A percentile compares a stretch with the other conserved stretches of the same genome.
phyloP scores from a whole-genome alignment of 1,140 invertebrate species.

The Penaeus indicus region DNA sequence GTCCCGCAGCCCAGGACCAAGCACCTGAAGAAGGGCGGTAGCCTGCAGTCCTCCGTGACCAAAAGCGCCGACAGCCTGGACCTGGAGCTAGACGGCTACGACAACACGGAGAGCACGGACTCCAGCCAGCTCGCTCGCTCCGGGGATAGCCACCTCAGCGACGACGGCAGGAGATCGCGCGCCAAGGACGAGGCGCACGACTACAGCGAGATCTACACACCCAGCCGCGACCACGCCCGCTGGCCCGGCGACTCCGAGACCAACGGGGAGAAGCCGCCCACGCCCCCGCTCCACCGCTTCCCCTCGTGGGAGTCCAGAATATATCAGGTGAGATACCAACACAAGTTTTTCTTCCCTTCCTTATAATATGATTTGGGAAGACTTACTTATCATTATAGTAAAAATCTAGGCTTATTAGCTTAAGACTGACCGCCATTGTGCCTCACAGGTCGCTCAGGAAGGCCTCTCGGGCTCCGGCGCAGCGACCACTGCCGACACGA shows the following conservation, averaged over 20 bases:
- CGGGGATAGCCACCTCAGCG: slow-evolving; percentile 48
- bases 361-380: background rate
- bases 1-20: slow-evolving; percentile 68
- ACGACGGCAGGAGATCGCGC: slow-evolving; percentile 49
- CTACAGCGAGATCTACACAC: slow-evolving; percentile 95
- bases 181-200: slow-evolving; percentile 74
- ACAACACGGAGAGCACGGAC: slow-evolving; percentile 59
- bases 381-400: background rate
- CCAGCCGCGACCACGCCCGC: slow-evolving; percentile 79
- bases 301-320: slow-evolving; percentile 96
- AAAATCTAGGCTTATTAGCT: too few relatives aligned
- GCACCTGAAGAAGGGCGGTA: slow-evolving; percentile 60
- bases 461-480: slow-evolving; percentile 77
- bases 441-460: slow-evolving; percentile 82
- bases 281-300: slow-evolving; percentile 88
- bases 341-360: background rate
- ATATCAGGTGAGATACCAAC: slow-evolving; percentile 78
- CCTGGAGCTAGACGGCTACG: slow-evolving; percentile 68
- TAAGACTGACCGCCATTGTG: background rate
- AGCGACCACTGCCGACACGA: slow-evolving; percentile 72
- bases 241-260: slow-evolving; percentile 71
- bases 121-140: slow-evolving; percentile 55
- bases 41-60: slow-evolving; percentile 55
- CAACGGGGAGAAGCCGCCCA: slow-evolving; percentile 79
- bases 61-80: slow-evolving; percentile 73